Base-by-base conservation (phyloP, 2,888 invertebrate species). In the Tenthredo mesomela region DNA sequence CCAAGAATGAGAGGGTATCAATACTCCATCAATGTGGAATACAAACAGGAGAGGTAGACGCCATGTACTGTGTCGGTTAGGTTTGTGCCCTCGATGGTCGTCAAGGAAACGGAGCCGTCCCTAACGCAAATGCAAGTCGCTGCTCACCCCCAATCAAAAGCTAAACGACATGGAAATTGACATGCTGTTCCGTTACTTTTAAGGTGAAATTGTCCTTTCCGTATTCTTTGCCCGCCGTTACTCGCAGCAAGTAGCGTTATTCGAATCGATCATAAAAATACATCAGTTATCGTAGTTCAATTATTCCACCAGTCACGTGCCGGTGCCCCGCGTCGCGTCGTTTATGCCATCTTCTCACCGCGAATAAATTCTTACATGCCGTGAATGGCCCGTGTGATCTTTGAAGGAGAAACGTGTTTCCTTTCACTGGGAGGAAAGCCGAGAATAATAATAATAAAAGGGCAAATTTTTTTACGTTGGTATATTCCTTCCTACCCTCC, bases 11-110 rank as follows among this genome's bases (percentile, higher is more conserved):
- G 85, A 85, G 87, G 88, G 89, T 91, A 92, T 92, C 92, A 92
- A 93, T 92, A 92, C 92, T 93, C 91, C 92, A 93, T 93, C 93
- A 93, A 93, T 93, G 93, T 93, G 92, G 92, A 92, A 92, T 91
- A 92, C 92, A 93, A 93, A 93, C 92, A 92, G 89, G 87, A 87
- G 87, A 87, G 86, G 87, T 85, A 82, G 83, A 80, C 78, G 75
- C 84, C 86, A 84, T 85, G 80, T 82, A 84, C 82, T 85, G 87
- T 83, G 86, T 85, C 84, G 88, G 89, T 88, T 89, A 87, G 88
- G 87, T 88, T 89, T 88, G 87, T 86, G 86, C 84, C 50, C 80
- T 80, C 80, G 58, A 89, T 90, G 89, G 91, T 93, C 92, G 88
- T 90, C 92, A 91, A 92, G 92, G 92, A 91, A 90, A 93, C 92